Conservation (phyloP, 2,888 invertebrate species). For the Trachelus tabidus region DNA sequence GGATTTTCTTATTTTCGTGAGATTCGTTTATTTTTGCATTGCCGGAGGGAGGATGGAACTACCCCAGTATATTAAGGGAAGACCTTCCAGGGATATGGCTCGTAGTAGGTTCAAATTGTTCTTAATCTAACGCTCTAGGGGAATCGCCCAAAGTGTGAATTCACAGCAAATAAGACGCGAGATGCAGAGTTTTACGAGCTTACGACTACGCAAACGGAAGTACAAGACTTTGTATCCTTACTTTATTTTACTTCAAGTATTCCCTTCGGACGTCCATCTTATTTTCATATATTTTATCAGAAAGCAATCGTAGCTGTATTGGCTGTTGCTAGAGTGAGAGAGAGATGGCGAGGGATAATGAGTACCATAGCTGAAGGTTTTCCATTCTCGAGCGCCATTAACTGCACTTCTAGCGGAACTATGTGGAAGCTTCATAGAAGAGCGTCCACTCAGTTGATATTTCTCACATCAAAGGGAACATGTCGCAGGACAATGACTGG, state of each 20-base stretch:
- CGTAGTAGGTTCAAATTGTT: background rate
- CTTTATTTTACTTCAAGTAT: background rate
- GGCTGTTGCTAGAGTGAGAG: background rate
- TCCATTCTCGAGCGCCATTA: background rate
- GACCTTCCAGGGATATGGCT: background rate
- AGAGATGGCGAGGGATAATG: background rate
- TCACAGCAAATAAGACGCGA: conserved; percentile 9
- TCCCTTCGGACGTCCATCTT: background rate
- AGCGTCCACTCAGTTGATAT: background rate
- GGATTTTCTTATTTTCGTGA: background rate
- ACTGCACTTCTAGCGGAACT: background rate
- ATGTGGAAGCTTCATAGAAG: background rate
- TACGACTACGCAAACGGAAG: background rate
- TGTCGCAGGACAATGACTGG: background rate
- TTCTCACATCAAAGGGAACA: background rate
- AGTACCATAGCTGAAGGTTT: background rate
- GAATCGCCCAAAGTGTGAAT: background rate
- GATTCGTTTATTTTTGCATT: background rate
- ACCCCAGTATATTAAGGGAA: background rate
- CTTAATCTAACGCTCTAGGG: background rate
- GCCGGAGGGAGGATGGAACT: background rate
- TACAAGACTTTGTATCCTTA: background rate
- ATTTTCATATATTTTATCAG: background rate
- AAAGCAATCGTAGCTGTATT: background rate
- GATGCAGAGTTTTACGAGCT: conserved; percentile 17